Evolutionary conservation across 2,113 vertebrate species (phyloP), one percentile per base, ranked within the genome.

Genomic region (Periophthalmus modestus): DNA sequence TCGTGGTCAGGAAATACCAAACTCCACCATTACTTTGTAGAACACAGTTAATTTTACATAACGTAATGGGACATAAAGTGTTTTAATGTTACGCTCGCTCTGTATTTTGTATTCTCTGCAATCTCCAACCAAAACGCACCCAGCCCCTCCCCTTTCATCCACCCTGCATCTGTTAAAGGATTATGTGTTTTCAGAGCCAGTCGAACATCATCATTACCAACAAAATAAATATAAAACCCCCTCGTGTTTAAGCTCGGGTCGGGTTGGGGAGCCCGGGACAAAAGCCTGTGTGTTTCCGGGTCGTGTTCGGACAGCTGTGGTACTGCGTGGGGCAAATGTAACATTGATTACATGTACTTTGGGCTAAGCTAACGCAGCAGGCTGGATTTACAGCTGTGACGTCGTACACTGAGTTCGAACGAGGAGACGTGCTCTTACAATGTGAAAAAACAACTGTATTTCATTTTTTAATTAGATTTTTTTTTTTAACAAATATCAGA

Each of bases 81-180:
- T 19, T n/a, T 55, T 73, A 23, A 43, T 71, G 66, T 28, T 55
- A 59, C 7, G 33, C 10, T 43, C 11, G 10, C 21, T 28, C 34
- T 34, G 24, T 3, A 14, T 34, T 33, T 62, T 34, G 18, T 43
- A 43, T 10, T 62, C 28, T 69, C 57, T 55, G 58, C 70, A 66
- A 48, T 63, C 71, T 75, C 73, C 46, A 59, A 63, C 50, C 54
- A 78, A 81, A 71, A 78, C 72, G 16, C 58, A 59, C 55, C 57
- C 61, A 36, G 43, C 46, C 63, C 36, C 59, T 5, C 69, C 66
- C 76, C 65, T 16, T 81, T 75, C 85, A 82, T 85, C 78, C 76
- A 74, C 76, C 84, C 83, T 77, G 89, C 90, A 91, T 90, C 88
- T 93, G 89, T 89, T 88, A 86, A 79, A 74, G 88, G 89, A 90